Conservation (phyloP, 2,888 invertebrate species). For the Drosophila setosimentum region DNA sequence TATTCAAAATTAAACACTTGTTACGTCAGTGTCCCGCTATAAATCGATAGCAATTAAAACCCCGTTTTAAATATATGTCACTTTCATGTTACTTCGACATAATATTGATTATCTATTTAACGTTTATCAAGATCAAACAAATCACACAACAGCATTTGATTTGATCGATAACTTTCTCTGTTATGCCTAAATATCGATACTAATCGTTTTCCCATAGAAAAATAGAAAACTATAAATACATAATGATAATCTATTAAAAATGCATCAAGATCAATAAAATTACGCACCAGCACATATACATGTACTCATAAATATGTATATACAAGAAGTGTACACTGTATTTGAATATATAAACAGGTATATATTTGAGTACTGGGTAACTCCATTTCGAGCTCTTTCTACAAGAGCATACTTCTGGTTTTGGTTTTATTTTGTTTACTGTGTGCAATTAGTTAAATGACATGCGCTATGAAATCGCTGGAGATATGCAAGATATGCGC, state of each 20-base stretch:
- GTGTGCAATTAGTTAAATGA: slow-evolving; percentile 56
- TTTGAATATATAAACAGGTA: background rate
- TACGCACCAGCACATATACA: background rate
- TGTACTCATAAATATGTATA: background rate
- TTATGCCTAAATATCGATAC: background rate
- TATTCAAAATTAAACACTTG: background rate
- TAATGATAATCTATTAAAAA: background rate
- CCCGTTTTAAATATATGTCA: background rate
- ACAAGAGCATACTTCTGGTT: background rate
- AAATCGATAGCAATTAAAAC: background rate
- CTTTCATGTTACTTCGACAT: background rate
- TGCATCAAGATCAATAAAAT: background rate
- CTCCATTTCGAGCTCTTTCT: background rate
- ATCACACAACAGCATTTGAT: background rate
- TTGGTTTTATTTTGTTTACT: background rate
- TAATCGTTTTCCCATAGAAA: background rate
- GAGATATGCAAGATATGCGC: slow-evolving; percentile 38
- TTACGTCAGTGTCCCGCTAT: background rate
- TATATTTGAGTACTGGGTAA: background rate
- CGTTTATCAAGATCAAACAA: background rate
- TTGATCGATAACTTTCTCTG: background rate
- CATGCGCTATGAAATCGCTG: slow-evolving; percentile 29
- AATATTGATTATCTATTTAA: background rate
- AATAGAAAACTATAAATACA: background rate
- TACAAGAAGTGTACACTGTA: background rate